Evolutionary conservation across 2,797 vertebrate genomes (phyloP).

Genomic region (Acropternis orthonyx): DNA sequence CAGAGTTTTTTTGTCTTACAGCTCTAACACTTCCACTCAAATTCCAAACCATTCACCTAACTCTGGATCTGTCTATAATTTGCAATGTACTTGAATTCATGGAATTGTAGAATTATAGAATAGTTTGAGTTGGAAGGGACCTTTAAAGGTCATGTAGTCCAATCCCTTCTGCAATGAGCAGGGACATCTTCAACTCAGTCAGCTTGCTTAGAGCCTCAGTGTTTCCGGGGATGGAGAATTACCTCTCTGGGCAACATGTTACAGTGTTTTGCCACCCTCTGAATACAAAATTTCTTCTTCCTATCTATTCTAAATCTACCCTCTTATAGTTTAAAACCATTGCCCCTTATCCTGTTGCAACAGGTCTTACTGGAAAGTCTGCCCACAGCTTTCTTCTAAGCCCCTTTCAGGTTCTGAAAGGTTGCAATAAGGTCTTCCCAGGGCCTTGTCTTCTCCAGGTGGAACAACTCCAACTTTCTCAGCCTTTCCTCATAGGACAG

Average conservation of each 20-base stretch:
- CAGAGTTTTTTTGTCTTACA: background rate
- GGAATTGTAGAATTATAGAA: background rate
- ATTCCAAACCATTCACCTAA: background rate
- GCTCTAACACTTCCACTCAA: background rate
- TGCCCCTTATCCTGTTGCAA: background rate
- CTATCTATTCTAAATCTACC: background rate
- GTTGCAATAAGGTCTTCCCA: background rate
- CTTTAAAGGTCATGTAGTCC: background rate
- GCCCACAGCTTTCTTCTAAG: background rate
- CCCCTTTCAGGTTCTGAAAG: background rate
- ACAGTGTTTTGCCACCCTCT: background rate
- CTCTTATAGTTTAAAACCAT: background rate
- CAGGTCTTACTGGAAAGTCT: background rate
- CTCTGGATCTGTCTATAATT: background rate
- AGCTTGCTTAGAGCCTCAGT: background rate
- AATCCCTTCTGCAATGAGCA: rapidly evolving
- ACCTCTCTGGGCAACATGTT: background rate
- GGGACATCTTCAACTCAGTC: background rate
- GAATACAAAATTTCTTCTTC: background rate
- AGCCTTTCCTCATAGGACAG: background rate
- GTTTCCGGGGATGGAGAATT: background rate
- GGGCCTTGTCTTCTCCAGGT: background rate
- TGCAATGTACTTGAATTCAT: background rate
- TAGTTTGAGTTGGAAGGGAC: background rate
- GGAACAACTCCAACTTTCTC: background rate